These are phyloP conservation scores for Aphelinus certus DNA, from an alignment of 1,140 invertebrate genomes.

Conservation along the genomic window DNA sequence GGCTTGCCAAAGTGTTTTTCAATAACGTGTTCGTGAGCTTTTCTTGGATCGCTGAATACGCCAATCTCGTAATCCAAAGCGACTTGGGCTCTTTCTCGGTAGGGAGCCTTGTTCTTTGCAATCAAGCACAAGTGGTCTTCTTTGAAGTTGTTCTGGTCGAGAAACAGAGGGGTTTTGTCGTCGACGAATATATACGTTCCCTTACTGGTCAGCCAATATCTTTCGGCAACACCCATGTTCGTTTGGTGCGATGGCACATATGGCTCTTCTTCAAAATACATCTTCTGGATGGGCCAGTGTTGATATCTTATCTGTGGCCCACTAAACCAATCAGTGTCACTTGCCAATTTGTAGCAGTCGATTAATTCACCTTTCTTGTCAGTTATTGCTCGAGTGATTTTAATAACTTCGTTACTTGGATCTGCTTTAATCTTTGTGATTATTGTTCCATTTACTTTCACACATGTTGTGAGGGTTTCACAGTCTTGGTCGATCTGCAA, in stretches of 20 bases:
- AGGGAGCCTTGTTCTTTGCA: slow-evolving; percentile 68
- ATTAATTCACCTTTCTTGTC: slow-evolving; percentile 39
- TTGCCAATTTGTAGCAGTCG: slow-evolving; percentile 49
- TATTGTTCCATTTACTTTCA: slow-evolving; percentile 23
- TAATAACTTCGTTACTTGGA: slow-evolving; percentile 37
- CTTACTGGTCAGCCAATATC: slow-evolving; percentile 79
- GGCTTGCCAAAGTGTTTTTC: slow-evolving; percentile 71
- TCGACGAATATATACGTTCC: slow-evolving; percentile 74
- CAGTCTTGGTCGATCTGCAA: slow-evolving; percentile 20
- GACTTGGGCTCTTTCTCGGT: slow-evolving; percentile 52
- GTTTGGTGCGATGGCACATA: slow-evolving; percentile 72
- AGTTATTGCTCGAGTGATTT: slow-evolving; percentile 37
- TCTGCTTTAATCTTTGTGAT: slow-evolving; percentile 44
- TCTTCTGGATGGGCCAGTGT: slow-evolving; percentile 75
- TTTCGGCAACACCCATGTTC: slow-evolving; percentile 75
- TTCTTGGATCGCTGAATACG: slow-evolving; percentile 68
- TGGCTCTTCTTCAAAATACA: slow-evolving; percentile 68
- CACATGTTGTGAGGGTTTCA: slow-evolving; percentile 39
- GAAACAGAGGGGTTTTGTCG: slow-evolving; percentile 73
- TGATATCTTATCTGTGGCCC: slow-evolving; percentile 70
- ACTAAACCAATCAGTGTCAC: slow-evolving; percentile 68
- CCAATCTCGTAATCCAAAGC: slow-evolving; percentile 71
- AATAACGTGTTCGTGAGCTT: slow-evolving; percentile 72
- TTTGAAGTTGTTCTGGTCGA: slow-evolving; percentile 73
- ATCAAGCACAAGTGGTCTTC: slow-evolving; percentile 71